phyloP scores from a whole-genome alignment of 1,140 invertebrate species.

The Drosophila saltans region DNA sequence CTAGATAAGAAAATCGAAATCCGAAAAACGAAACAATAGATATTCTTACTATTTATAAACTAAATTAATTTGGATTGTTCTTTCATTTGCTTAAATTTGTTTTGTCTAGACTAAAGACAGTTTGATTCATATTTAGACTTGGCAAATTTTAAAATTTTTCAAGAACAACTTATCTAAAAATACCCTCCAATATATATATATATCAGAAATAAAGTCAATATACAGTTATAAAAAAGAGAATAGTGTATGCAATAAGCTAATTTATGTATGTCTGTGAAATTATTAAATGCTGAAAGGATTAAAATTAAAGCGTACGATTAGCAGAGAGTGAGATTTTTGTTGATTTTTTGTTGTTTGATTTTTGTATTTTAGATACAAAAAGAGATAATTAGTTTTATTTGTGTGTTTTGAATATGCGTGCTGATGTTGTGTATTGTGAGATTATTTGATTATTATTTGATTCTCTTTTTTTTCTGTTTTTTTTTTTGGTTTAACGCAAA shows the following conservation, averaged over 20 bases:
- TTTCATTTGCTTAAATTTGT: no score
- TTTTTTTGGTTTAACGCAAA: conserved; percentile 48
- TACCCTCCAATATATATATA: no score
- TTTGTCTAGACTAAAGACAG: no score
- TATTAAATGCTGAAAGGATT: conserved; percentile 14
- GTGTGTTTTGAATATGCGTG: conserved; percentile 15
- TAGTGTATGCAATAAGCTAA: not conserved
- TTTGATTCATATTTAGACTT: no score
- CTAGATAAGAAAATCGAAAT: no score
- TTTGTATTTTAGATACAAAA: conserved; percentile 9
- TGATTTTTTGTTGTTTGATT: conserved; percentile 25
- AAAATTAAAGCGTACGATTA: conserved; percentile 59
- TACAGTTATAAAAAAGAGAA: no score
- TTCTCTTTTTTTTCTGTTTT: conserved; percentile 23
- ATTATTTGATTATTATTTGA: conserved; percentile 46
- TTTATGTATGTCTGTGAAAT: conserved; percentile 15
- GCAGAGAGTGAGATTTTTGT: conserved; percentile 32
- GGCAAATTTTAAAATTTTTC: no score
- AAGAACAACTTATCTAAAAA: no score
- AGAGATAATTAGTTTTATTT: conserved; percentile 4
- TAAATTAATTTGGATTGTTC: no score
- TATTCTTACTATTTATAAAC: no score
- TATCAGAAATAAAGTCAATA: no score
- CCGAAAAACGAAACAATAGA: no score
- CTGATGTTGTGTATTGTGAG: conserved; percentile 45